Conservation (phyloP, 2,113 vertebrate species). For the Pontoporia blainvillei region DNA sequence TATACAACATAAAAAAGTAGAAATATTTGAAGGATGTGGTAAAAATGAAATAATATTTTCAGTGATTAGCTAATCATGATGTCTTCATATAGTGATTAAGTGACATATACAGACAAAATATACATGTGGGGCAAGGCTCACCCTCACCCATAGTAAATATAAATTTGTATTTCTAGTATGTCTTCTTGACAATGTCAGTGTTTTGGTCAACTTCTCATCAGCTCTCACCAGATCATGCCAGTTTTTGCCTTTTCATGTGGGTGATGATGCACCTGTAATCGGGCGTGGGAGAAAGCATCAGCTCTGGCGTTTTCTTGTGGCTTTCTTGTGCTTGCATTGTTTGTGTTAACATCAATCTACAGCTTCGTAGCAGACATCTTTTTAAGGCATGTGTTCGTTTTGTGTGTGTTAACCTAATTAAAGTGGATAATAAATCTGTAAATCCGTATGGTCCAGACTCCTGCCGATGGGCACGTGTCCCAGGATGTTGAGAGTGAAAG, state of each 20-base stretch:
- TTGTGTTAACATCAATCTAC: not conserved
- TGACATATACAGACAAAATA: not conserved
- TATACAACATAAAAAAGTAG: not conserved
- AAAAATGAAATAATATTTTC: slow-evolving; percentile 13
- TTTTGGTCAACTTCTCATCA: not conserved
- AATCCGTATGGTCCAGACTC: not conserved
- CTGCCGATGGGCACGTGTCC: too few relatives aligned
- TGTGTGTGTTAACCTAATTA: not conserved
- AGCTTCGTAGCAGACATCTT: not conserved
- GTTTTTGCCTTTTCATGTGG: not conserved
- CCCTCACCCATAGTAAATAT: not conserved
- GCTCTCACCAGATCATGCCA: not conserved
- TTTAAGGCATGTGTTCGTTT: not conserved
- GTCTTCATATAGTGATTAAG: not conserved
- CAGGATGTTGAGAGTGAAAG: not conserved
- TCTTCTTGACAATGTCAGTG: not conserved
- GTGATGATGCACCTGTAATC: rapidly evolving
- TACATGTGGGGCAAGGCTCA: not conserved
- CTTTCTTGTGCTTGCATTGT: not conserved
- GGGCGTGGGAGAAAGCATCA: not conserved
- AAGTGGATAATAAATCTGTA: not conserved
- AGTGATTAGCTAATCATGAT: not conserved
- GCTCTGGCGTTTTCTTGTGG: not conserved
- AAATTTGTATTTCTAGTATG: slow-evolving; percentile 6
- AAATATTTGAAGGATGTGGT: not conserved